Base-by-base conservation (phyloP, 2,888 invertebrate genomes). In the Drosophila acutilabella region DNA sequence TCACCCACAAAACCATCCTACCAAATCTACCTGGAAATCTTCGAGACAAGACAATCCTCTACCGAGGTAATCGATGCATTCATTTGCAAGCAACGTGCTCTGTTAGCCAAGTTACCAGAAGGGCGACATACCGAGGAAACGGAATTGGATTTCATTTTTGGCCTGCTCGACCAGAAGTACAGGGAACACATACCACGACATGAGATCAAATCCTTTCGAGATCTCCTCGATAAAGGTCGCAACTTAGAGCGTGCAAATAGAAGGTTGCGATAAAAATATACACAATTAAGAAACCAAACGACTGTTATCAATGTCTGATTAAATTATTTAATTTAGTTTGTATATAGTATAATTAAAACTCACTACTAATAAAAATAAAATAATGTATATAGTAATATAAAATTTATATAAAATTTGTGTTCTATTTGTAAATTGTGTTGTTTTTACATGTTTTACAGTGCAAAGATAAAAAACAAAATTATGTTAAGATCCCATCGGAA, bases 1-100 rank as follows among this genome's bases (percentile, higher is more conserved):
- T 91, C 91, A 1, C 92, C 91, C 30, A 88, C 90, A 2, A 91
- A 90, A 48, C 91, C 91, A 1, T 75, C 91, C 2, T 91, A 91
- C 61, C 90, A 91, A 66, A 71, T 91, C 48, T 91, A 92, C 64
- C 78, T 89, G 81, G 91, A 92, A 64, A 90, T 91, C 16, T 91
- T 91, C 33, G 89, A 88, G 20, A 70, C 72, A 3, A 88, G 78
- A 16, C 92, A 92, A 50, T 40, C 2, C 0, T 7, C 33, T 0
- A 11, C 16, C 7, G 76, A 72, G 3, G 81, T 83, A 0, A 88
- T 91, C 41, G 91, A 92, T 56, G 75, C 84, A 0, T 92, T 91
- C 41, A 66, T 91, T 3, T 91, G 90, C 64, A 87, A 90, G 51
- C 88, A 92, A 50, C 86, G 91, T 8, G 92, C 91, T 2, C 71